Base-by-base conservation (phyloP, 2,797 vertebrate species). In the Sebastes nivosus region DNA sequence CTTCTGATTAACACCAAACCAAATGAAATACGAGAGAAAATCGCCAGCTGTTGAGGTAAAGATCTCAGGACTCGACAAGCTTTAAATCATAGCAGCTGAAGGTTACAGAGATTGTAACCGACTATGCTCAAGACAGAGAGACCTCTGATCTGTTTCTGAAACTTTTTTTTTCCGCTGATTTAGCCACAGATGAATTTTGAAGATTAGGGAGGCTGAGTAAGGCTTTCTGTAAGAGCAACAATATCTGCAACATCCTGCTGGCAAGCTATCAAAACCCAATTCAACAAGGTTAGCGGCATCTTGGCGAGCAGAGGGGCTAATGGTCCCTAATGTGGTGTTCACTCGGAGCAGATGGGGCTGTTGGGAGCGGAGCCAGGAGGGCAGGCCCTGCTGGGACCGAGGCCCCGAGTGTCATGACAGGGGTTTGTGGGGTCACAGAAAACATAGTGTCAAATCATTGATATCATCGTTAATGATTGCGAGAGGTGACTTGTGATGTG, bases 331-430 rank as follows among this genome's bases (percentile, higher is more conserved):
- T 92, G 91, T 74, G 64, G 85, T 79, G 85, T 93, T 95, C 90
- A 82, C 89, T 94, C 68, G 16, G 87, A 94, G 93, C 93, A 95
- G 93, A 95, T 95, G 94, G 94, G 91, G 83, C 84, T 71, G 87
- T 77, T 80, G 90, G 92, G 91, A 95, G 83, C 81, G 4, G 74
- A 86, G 92, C 92, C 93, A 94, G 18, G 83, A 85, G 88, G 80
- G 80, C 80, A 80, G 55, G 72, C 70, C 81, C 81, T 74, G 72
- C 66, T 8, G 71, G 80, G 80, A 79, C 88, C 14, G 75, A 83
- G 83, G 61, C 79, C 83, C 64, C 34, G 11, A 55, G 88, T 83
- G 89, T 80, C 74, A 38, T 67, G 70, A 68, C 20, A 22, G 46
- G 38, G 73, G 58, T 81, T 74, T 36, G 27, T 38, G 24, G 60